Evolutionary conservation across 1,140 invertebrate genomes (phyloP).

Genomic region (Drosophila prosaltans): DNA sequence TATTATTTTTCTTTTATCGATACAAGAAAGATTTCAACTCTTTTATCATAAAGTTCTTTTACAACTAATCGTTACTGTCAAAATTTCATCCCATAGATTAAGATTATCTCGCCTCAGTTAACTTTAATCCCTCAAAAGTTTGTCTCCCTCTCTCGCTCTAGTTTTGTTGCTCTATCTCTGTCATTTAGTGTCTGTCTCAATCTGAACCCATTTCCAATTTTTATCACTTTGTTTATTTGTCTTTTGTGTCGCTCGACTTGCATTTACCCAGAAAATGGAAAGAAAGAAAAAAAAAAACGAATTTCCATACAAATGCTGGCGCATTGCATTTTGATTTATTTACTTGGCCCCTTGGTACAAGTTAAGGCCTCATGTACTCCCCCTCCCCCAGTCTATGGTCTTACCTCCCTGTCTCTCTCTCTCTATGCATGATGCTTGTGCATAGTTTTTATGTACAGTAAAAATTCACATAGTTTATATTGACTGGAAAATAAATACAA

Average conservation of each 20-base stretch:
- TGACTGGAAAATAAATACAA: constrained; percentile 82
- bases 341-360: constrained; percentile 54
- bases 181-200: constrained; percentile 7
- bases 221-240: constrained; percentile 58
- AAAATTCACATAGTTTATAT: constrained; percentile 81
- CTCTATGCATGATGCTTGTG: constrained; percentile 42
- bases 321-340: constrained; percentile 71
- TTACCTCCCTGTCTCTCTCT: constrained; percentile 8
- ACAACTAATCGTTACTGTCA: constrained; percentile 11
- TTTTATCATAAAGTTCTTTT: constrained; percentile 2
- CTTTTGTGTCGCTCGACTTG: constrained; percentile 44
- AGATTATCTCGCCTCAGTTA: constrained; percentile 16
- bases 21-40: background rate
- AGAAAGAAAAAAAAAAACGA: too few relatives aligned
- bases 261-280: constrained; percentile 50
- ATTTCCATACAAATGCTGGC: constrained; percentile 8
- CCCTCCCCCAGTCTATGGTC: background rate
- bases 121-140: constrained; percentile 5
- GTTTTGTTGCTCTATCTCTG: background rate
- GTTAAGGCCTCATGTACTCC: background rate
- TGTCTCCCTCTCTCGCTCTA: background rate
- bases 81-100: constrained; percentile 12
- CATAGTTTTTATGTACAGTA: constrained; percentile 70
- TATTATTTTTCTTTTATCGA: background rate
- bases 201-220: constrained; percentile 35